Evolutionary conservation across 2,888 invertebrate species (phyloP).

Genomic region (Spilosoma lubricipeda): DNA sequence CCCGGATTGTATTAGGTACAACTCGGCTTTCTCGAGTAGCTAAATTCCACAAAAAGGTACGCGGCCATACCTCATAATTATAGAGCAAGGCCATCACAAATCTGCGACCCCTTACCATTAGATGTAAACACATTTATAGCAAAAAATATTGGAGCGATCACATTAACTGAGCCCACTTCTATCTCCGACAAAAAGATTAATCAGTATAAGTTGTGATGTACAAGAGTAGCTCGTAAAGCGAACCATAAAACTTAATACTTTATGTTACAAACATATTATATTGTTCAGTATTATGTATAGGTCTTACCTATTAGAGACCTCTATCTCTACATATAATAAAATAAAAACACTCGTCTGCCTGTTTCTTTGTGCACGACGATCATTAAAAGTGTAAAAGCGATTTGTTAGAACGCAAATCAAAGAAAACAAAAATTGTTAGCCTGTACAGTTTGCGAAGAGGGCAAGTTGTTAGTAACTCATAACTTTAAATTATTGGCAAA

Average conservation of each 20-base stretch:
- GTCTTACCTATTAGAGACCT: neutral
- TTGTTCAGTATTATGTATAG: neutral
- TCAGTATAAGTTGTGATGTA: neutral
- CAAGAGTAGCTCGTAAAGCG: neutral
- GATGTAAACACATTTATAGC: constrained; percentile 3
- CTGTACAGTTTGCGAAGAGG: neutral
- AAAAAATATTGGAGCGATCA: neutral
- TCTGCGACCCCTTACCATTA: neutral
- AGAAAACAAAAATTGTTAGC: neutral
- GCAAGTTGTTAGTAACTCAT: neutral
- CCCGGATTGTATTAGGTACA: no score
- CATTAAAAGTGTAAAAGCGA: neutral
- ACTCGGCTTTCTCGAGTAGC: neutral
- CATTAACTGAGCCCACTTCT: neutral
- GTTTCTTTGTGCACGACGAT: neutral
- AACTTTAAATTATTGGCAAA: neutral
- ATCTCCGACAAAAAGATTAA: neutral
- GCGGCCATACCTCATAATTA: neutral
- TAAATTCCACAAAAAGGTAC: neutral
- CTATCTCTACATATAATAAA: neutral
- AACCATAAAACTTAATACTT: neutral
- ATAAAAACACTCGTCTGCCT: neutral
- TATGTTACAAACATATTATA: neutral
- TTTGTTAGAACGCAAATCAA: neutral
- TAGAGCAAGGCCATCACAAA: neutral